These are phyloP conservation scores for Phorcus lineatus DNA, from an alignment of 2,888 invertebrate genomes.

Conservation along the genomic window DNA sequence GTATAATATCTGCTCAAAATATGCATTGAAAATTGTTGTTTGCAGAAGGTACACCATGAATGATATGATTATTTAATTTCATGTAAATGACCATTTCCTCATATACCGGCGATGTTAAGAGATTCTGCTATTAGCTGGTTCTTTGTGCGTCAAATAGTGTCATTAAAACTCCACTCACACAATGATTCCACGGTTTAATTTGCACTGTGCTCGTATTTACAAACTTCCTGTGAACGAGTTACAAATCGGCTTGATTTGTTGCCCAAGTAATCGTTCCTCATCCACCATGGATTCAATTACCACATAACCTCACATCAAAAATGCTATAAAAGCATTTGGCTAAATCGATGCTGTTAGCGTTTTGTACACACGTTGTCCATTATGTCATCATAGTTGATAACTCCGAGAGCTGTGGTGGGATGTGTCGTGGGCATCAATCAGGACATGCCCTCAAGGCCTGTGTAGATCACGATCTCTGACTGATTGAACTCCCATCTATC, in stretches of 20 bases:
- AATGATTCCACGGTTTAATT: background rate
- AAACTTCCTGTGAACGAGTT: background rate
- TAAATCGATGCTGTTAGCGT: background rate
- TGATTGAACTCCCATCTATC: background rate
- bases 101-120: background rate
- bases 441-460: too few species aligned
- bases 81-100: background rate
- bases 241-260: background rate
- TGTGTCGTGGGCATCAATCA: too few species aligned
- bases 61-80: too few species aligned
- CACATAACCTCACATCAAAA: background rate
- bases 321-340: background rate
- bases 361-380: background rate
- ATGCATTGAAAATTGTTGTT: too few species aligned
- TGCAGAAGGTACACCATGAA: too few species aligned
- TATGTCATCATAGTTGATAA: slow-evolving; percentile 1
- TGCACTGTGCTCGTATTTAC: background rate
- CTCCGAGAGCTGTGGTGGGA: background rate
- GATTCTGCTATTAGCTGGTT: background rate
- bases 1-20: too few species aligned
- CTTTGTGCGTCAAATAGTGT: background rate
- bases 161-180: background rate
- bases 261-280: background rate
- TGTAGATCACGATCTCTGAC: background rate
- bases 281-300: background rate